These are phyloP conservation scores for Drosophila lowei DNA, from an alignment of 1,140 invertebrate genomes.

Conservation along the genomic window DNA sequence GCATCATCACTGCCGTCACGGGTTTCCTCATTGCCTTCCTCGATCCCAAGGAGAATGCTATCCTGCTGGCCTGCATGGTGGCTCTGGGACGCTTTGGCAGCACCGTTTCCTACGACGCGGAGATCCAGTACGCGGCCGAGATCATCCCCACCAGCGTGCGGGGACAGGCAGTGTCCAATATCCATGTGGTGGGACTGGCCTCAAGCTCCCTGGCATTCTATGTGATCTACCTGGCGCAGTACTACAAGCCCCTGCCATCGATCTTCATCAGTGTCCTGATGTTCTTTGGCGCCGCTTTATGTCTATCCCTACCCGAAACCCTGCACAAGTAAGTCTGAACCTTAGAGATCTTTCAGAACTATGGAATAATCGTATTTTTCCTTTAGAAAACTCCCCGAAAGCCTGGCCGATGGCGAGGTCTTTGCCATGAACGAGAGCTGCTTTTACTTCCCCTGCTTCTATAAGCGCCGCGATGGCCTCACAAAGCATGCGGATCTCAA, in stretches of 20 bases:
- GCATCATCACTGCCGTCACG: slow-evolving; percentile 83
- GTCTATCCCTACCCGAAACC: slow-evolving; percentile 86
- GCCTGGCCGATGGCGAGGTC: slow-evolving; percentile 85
- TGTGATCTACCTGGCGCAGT: slow-evolving; percentile 82
- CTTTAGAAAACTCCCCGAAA: slow-evolving; percentile 84
- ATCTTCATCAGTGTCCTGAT: slow-evolving; percentile 84
- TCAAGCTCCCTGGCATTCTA: slow-evolving; percentile 75
- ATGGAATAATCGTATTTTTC: background rate
- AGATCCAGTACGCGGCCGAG: slow-evolving; percentile 87
- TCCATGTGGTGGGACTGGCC: slow-evolving; percentile 85
- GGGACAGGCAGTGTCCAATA: slow-evolving; percentile 84
- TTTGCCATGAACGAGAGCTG: slow-evolving; percentile 85
- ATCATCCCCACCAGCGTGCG: slow-evolving; percentile 87
- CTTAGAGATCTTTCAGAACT: background rate
- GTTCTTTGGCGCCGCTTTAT: slow-evolving; percentile 84
- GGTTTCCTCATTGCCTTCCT: slow-evolving; percentile 68
- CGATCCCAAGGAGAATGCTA: slow-evolving; percentile 61
- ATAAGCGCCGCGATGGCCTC: slow-evolving; percentile 47
- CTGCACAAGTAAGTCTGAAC: slow-evolving; percentile 79
- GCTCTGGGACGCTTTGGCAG: slow-evolving; percentile 86
- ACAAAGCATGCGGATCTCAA: slow-evolving; percentile 37
- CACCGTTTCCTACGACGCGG: slow-evolving; percentile 86
- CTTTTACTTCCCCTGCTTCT: slow-evolving; percentile 70
- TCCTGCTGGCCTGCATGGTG: slow-evolving; percentile 63
- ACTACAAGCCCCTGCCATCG: slow-evolving; percentile 84